Evolutionary conservation across 2,113 vertebrate genomes (phyloP), one percentile per base, ranked within the genome.

Genomic region (Otus sunia): DNA sequence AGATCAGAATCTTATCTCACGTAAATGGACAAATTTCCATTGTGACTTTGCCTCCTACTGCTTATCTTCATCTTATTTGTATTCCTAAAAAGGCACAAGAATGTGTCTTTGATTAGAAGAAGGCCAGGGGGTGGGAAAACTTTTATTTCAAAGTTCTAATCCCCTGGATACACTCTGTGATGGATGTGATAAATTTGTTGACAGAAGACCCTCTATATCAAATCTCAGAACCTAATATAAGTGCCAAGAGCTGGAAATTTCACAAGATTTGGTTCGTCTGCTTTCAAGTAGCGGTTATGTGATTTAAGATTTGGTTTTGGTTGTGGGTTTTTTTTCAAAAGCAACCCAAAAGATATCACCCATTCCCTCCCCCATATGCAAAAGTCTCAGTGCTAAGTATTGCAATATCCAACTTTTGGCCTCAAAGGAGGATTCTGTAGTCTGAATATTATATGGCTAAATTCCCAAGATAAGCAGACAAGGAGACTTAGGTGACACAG

Each of bases 211-310:
- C 34, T 94, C 60, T 85, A 22, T 59, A 85, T 92, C 60, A 85
- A 91, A 45, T 81, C 69, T 78, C 64, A 91, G 64, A 81, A 75
- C 32, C n/a, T 91, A 92, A 63, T 71, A 91, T 30, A 89, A 74
- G 82, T 91, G 86, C 66, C 93, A 91, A 89, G 68, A 95, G 22
- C 27, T 78, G 86, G 94, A 45, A 96, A 83, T 80, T 92, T 92
- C 87, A 78, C 76, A 94, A 39, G 91, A 84, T 89, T 92, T 67
- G 39, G 60, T 94, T 96, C 91, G 91, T 94, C 80, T 94, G 68
- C 68, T 95, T 95, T 96, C 73, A 92, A 88, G 72, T 36, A 80
- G 67, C 53, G 27, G 45, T 41, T 86, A 50, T 76, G 32, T 86
- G 58, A 86, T 49, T 66, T 76, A 50, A 93, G 50, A 58, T 30